Conservation (phyloP, 2,797 vertebrate species). For the Columba guinea region DNA sequence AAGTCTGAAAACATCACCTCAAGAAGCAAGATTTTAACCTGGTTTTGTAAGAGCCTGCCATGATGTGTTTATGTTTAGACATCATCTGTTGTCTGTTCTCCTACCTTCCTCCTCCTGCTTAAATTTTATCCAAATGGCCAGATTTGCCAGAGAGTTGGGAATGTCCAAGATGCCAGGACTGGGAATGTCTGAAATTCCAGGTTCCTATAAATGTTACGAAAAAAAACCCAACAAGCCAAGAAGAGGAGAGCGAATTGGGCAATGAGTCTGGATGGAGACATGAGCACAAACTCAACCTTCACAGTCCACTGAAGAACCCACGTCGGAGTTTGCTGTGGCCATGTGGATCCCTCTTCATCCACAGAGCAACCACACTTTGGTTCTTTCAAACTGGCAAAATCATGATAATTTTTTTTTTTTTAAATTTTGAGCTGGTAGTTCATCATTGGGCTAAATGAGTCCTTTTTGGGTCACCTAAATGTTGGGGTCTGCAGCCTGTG, state of each 20-base stretch:
- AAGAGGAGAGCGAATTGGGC: background rate
- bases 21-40: background rate
- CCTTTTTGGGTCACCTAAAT: background rate
- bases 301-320: background rate
- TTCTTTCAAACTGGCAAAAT: background rate
- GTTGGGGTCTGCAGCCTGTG: background rate
- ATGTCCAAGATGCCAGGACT: background rate
- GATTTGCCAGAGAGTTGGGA: background rate
- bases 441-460: background rate
- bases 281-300: background rate
- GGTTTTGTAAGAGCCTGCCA: background rate
- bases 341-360: background rate
- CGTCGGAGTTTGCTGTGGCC: background rate
- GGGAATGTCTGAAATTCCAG: background rate
- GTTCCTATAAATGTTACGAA: background rate
- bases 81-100: background rate
- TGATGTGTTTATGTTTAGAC: background rate
- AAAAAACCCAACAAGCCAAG: background rate
- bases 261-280: rapidly evolving
- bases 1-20: background rate
- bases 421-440: background rate
- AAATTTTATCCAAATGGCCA: background rate
- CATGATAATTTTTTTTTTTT: background rate
- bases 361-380: background rate
- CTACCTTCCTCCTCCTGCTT: background rate